phyloP scores from a whole-genome alignment of 2,797 vertebrate species.

The Acanthurus tractus region DNA sequence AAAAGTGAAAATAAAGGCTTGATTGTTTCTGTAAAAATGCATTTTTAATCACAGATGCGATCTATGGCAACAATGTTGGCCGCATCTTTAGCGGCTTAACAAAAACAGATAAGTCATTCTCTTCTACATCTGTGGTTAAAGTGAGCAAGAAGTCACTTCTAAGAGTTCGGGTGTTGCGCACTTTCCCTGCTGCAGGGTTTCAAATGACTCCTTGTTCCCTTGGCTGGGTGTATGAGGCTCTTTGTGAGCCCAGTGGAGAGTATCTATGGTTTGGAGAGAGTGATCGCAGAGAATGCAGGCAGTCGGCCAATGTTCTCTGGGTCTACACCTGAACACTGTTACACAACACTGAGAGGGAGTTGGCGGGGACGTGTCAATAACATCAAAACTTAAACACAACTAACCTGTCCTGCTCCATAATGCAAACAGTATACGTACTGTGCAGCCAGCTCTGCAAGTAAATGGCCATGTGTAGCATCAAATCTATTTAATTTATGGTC shows the following conservation, averaged over 20 bases:
- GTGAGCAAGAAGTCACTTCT: slow-evolving; percentile 52
- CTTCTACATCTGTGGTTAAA: slow-evolving; percentile 66
- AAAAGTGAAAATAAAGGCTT: slow-evolving; percentile 26
- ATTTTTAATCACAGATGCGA: slow-evolving; percentile 47
- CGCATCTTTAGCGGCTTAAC: slow-evolving; percentile 34
- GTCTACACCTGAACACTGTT: slow-evolving; percentile 71
- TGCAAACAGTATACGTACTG: slow-evolving; percentile 10
- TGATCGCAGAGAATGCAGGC: slow-evolving; percentile 73
- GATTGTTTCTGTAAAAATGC: slow-evolving; percentile 30
- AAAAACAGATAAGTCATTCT: slow-evolving; percentile 16
- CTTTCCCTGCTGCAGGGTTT: slow-evolving; percentile 56
- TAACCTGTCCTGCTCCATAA: slow-evolving; percentile 34
- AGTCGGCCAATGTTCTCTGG: slow-evolving; percentile 57
- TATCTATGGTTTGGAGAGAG: slow-evolving; percentile 73
- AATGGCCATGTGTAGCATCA: background rate
- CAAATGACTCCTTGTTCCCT: slow-evolving; percentile 66
- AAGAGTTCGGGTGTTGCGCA: slow-evolving; percentile 50
- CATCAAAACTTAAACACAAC: slow-evolving; percentile 22
- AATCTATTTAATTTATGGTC: slow-evolving; percentile 1
- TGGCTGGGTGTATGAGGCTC: slow-evolving; percentile 56
- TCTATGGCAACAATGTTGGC: slow-evolving; percentile 65
- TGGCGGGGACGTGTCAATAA: slow-evolving; percentile 18
- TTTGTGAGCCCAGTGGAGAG: slow-evolving; percentile 66
- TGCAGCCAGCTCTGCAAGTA: background rate
- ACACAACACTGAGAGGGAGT: slow-evolving; percentile 39